phyloP scores from a whole-genome alignment of 2,888 invertebrate species.

The Agrochola lota region DNA sequence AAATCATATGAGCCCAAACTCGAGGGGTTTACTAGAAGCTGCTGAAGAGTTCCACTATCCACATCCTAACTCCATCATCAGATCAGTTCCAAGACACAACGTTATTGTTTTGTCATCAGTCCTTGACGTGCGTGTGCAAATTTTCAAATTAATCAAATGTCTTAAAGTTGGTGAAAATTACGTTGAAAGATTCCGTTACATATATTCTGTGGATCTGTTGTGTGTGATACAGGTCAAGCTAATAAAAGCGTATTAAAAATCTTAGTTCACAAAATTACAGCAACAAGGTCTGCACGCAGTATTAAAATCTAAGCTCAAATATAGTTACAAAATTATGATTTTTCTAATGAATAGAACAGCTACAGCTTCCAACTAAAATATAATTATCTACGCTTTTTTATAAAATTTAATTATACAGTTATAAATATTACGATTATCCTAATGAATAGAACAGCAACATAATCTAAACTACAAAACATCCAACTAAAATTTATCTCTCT shows the following conservation, averaged over 20 bases:
- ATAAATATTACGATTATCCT: neutral
- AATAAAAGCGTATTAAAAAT: neutral
- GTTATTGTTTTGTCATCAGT: too few relatives aligned
- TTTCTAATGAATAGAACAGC: neutral
- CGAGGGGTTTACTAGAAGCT: too few relatives aligned
- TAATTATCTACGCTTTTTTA: slow-evolving; percentile 7
- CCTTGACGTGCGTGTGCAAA: too few relatives aligned
- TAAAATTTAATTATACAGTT: slow-evolving; percentile 54
- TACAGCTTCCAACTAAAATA: slow-evolving; percentile 10
- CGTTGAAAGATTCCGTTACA: too few relatives aligned
- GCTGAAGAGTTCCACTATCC: too few relatives aligned
- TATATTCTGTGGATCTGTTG: too few relatives aligned
- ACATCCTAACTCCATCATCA: too few relatives aligned
- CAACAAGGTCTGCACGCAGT: neutral
- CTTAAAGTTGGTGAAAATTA: too few relatives aligned
- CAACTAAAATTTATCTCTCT: slow-evolving; percentile 8
- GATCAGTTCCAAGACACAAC: too few relatives aligned
- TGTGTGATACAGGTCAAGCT: too few relatives aligned
- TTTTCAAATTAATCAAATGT: too few relatives aligned
- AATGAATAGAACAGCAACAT: neutral
- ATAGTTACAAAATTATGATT: neutral
- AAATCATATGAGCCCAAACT: too few relatives aligned
- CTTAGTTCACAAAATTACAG: neutral
- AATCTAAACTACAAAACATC: slow-evolving; percentile 22
- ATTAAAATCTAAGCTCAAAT: neutral